A percentile compares a stretch with the other conserved stretches of the same genome.
phyloP scores from a whole-genome alignment of 2,888 invertebrate species.

The Thymelicus acteon region DNA sequence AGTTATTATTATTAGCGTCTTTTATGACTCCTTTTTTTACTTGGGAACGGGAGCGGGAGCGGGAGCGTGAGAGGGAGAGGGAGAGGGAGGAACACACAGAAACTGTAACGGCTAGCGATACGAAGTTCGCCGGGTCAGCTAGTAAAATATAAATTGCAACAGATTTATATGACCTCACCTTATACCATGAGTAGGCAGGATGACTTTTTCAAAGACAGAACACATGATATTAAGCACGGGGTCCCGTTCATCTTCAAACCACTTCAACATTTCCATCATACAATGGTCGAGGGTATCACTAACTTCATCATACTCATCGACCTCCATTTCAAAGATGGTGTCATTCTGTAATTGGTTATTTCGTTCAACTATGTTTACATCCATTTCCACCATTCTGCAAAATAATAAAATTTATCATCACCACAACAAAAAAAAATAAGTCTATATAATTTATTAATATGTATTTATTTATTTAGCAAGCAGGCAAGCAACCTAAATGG shows the following conservation, averaged over 20 bases:
- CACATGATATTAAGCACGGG: constrained; percentile 86
- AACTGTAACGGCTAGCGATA: no score
- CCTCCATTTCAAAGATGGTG: constrained; percentile 85
- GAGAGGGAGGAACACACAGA: no score
- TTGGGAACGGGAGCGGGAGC: no score
- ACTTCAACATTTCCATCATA: constrained; percentile 89
- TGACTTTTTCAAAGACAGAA: constrained; percentile 90
- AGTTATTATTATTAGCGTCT: no score
- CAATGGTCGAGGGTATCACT: constrained; percentile 88
- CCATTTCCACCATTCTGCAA: constrained; percentile 89
- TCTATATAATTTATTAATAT: no score
- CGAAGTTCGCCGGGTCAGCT: no score
- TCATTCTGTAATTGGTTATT: constrained; percentile 71
- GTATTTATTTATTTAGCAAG: no score
- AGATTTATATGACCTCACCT: constrained; percentile 55
- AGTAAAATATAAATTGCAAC: no score
- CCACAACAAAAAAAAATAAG: no score
- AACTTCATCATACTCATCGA: constrained; percentile 76
- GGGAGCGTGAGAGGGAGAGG: no score
- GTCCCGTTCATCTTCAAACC: constrained; percentile 86
- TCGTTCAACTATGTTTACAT: constrained; percentile 86
- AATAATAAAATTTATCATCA: constrained; percentile 13
- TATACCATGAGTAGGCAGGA: constrained; percentile 93
- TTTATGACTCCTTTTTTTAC: no score
- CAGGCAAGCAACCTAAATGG: no score